Conservation (phyloP, 2,797 vertebrate genomes). For the Phoebastria nigripes region DNA sequence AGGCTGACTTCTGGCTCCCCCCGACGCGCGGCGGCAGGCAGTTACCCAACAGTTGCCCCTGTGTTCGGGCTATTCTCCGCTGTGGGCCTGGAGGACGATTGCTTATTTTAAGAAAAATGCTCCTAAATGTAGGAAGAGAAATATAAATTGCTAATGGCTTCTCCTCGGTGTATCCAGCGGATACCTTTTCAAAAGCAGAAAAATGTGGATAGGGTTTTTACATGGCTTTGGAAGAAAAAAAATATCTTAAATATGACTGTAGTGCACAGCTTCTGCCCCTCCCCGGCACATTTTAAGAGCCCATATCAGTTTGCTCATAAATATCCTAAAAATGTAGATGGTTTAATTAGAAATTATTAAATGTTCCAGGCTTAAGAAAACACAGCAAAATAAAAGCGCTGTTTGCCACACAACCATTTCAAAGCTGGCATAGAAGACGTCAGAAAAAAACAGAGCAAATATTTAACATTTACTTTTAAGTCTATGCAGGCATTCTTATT, state of each 20-base stretch:
- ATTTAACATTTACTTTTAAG: slow-evolving; percentile 58
- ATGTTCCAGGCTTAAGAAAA: slow-evolving; percentile 35
- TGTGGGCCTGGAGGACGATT: background rate
- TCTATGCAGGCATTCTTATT: slow-evolving; percentile 51
- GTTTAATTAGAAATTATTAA: slow-evolving; percentile 51
- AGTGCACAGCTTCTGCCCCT: background rate
- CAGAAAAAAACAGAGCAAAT: slow-evolving; percentile 43
- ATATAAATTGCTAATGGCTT: background rate
- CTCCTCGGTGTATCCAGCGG: background rate
- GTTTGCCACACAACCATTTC: slow-evolving; percentile 23
- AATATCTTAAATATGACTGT: background rate
- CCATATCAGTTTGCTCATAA: background rate
- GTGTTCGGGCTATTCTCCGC: background rate
- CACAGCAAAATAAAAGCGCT: background rate
- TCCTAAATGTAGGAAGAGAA: slow-evolving; percentile 3
- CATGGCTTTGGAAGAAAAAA: background rate
- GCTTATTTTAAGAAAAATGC: slow-evolving; percentile 31
- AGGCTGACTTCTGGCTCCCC: slow-evolving; percentile 18
- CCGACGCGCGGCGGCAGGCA: background rate
- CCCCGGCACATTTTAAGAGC: background rate
- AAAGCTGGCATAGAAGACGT: slow-evolving; percentile 21
- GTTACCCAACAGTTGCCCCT: slow-evolving; percentile 31
- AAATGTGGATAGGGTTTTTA: background rate
- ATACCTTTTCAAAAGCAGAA: background rate
- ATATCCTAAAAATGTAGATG: slow-evolving; percentile 41